Evolutionary conservation across 1,140 invertebrate genomes (phyloP).

Genomic region (Bicyclus anynana): DNA sequence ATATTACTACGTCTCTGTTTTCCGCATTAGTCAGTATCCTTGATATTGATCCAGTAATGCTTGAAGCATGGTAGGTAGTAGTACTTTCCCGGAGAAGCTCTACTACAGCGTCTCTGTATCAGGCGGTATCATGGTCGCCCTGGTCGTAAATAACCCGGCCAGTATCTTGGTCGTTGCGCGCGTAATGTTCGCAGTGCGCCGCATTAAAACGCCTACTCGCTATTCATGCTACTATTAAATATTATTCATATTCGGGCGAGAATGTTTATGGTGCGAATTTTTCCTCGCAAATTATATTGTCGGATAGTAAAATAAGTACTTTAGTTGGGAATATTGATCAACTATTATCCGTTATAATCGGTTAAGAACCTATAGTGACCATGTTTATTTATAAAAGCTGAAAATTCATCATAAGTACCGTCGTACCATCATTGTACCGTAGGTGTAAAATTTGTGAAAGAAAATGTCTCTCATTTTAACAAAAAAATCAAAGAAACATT

Average conservation of each 20-base stretch:
- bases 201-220: slow-evolving; percentile 48
- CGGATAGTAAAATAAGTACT: slow-evolving; percentile 13
- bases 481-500: too few species aligned
- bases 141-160: slow-evolving; percentile 35
- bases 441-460: too few species aligned
- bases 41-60: too few species aligned
- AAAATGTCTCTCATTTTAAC: too few species aligned
- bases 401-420: too few species aligned
- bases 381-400: too few species aligned
- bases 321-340: not conserved
- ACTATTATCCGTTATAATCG: not conserved
- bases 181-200: slow-evolving; percentile 38
- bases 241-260: slow-evolving; percentile 32
- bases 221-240: slow-evolving; percentile 41
- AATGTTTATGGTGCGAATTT: slow-evolving; percentile 25
- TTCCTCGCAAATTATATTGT: slow-evolving; percentile 14
- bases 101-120: too few species aligned
- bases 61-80: too few species aligned
- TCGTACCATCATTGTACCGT: too few species aligned
- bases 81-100: too few species aligned
- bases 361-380: not conserved
- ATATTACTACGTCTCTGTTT: too few species aligned
- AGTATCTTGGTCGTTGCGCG: slow-evolving; percentile 33
- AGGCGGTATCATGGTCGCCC: slow-evolving; percentile 10
- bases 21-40: too few species aligned